Base-by-base conservation (phyloP, 1,140 invertebrate genomes). In the Ceratosolen solmsi region DNA sequence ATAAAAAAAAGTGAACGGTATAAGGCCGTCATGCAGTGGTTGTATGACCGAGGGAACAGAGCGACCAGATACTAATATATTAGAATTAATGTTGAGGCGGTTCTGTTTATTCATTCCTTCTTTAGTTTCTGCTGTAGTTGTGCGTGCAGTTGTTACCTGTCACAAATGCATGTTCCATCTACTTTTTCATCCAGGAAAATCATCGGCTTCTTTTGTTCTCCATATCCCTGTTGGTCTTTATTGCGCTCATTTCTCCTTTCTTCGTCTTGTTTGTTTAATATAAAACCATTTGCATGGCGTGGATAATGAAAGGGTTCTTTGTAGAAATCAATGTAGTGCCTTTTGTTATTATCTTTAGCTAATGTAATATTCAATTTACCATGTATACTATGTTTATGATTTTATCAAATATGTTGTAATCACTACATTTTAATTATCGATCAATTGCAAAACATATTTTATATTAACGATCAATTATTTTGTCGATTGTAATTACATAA, bases 21-120 rank as follows among this genome's bases (percentile, higher is more conserved):
- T n/a, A n/a, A n/a, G n/a, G n/a, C n/a, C n/a, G n/a, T n/a, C n/a
- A n/a, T n/a, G n/a, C n/a, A n/a, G n/a, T n/a, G n/a, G n/a, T n/a
- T n/a, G n/a, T n/a, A n/a, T n/a, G n/a, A n/a, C n/a, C n/a, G n/a
- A n/a, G n/a, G n/a, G n/a, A n/a, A n/a, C n/a, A n/a, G n/a, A n/a
- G n/a, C 27, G 25, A 22, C 22, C 30, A 25, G 13, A 68, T 41
- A 51, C 60, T 36, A 78, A 78, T 49, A 89, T 79, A 41, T 60
- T 83, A 41, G 80, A 80, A 60, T 84, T 86, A 83, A 88, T 87
- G 41, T 70, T 65, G 9, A 77, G 80, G 54, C 83, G 84, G 2
- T 86, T 78, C 71, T 87, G 87, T 0, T 91, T 87, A 27, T 46
- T 71, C 68, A 2, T 71, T 46, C 9, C n/a, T 30, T 54, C 46